Conservation (phyloP, 1,140 invertebrate genomes). For the Magallana angulata region DNA sequence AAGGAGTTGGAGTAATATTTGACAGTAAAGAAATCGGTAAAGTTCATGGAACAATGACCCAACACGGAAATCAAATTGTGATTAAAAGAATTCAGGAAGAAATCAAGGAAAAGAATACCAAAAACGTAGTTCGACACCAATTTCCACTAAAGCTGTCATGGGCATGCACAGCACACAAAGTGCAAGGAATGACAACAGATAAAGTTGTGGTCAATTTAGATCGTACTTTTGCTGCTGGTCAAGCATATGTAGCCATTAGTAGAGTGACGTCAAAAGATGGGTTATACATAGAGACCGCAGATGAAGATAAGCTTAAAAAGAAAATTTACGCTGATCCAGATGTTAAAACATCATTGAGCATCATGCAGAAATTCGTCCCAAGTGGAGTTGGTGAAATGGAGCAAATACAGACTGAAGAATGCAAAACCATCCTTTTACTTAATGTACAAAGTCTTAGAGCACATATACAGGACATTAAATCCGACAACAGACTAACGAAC, state of each 20-base stretch:
- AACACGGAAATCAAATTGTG: slow-evolving; percentile 5
- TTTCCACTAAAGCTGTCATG: too few relatives aligned
- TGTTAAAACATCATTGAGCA: not conserved
- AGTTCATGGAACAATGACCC: not conserved
- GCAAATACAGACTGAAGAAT: not conserved
- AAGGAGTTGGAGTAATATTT: slow-evolving; percentile 32
- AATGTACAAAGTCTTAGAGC: slow-evolving; percentile 24
- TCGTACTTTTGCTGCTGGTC: slow-evolving; percentile 29
- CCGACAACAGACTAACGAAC: not conserved
- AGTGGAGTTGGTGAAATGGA: not conserved
- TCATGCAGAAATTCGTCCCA: not conserved
- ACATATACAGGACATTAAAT: slow-evolving; percentile 14
- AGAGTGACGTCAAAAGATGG: slow-evolving; percentile 31
- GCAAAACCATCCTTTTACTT: not conserved
- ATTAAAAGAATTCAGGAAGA: slow-evolving; percentile 26
- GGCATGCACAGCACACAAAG: not conserved
- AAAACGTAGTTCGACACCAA: not conserved
- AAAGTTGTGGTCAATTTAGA: slow-evolving; percentile 41
- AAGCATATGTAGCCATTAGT: slow-evolving; percentile 46
- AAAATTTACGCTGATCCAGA: slow-evolving; percentile 23
- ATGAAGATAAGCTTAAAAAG: not conserved
- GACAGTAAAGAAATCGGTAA: slow-evolving; percentile 29
- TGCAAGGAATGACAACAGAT: slow-evolving; percentile 40
- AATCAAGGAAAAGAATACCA: not conserved
- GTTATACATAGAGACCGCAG: not conserved